Evolutionary conservation across 2,888 invertebrate species (phyloP), one percentile per base, ranked within the genome.

Genomic region (Linyphia triangularis): DNA sequence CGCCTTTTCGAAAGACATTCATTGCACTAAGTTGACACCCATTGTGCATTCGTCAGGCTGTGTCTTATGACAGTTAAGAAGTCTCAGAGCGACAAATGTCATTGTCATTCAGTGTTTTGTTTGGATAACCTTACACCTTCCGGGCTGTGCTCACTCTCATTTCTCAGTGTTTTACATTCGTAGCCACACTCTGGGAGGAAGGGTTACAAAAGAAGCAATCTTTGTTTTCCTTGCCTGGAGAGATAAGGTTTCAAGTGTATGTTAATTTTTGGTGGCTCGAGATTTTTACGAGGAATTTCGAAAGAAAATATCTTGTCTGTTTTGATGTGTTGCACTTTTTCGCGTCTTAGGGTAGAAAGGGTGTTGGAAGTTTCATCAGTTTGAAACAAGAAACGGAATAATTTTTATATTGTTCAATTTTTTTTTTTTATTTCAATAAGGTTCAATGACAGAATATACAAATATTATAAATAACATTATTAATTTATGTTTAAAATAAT

Each of bases 91-190:
- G 51, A 59, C 30, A 73, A 73, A 59, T 73, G 73, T 59, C 73
- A 73, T 73, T 73, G 73, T 73, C 73, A 28, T 57, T 63, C 19
- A 9, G 19, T 59, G 73, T 19, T 22, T 22, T 63, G 63, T 63
- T 33, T 57, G 33, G 5, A 22, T 24, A 70, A 70, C 22, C 40
- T 13, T 33, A 30, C 22, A 59, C 63, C 63, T 24, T 16, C 28
- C 13, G 9, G 63, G 5, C 33, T 10, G 33, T 73, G 28, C 22
- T 30, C 51, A 57, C 30, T 73, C 51, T 30, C 19, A n/a, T 59
- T 59, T 59, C 43, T 24, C 43, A n/a, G 26, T 70, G 16, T 26
- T 70, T 70, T 28, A 9, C 30, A 30, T 22, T 33, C 24, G 13
- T 16, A 28, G 22, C 10, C 5, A 26, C 19, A 10, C 24, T 63